Evolutionary conservation across 1,140 invertebrate genomes (phyloP).

Genomic region (Scylla paramamosain): DNA sequence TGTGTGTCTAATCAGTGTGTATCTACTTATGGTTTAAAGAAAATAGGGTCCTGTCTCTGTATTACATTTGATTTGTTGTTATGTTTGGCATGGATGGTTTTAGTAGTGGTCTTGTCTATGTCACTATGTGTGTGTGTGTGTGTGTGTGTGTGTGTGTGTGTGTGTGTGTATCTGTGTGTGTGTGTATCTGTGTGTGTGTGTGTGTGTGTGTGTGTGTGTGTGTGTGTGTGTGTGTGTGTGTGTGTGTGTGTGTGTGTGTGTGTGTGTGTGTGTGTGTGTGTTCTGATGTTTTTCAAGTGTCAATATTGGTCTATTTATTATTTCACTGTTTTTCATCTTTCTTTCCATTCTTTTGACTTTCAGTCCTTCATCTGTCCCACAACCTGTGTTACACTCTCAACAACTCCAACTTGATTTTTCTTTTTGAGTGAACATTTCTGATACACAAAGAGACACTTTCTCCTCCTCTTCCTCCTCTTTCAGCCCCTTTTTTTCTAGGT

Average conservation of each 20-base stretch:
- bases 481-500: neutral
- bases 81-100: too few species aligned
- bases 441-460: neutral
- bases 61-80: too few species aligned
- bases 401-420: neutral
- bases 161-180: too few species aligned
- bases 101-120: too few species aligned
- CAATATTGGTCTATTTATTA: neutral
- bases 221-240: neutral
- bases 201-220: neutral
- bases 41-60: too few species aligned
- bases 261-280: neutral
- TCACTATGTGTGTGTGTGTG: too few species aligned
- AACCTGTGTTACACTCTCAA: neutral
- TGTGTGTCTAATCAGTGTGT: neutral
- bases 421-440: neutral
- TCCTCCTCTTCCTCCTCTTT: neutral
- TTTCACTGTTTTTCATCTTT: neutral
- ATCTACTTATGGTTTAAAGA: too few species aligned
- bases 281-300: neutral
- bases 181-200: neutral
- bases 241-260: neutral
- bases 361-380: constrained; percentile 31
- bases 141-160: too few species aligned
- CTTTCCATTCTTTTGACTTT: neutral